Evolutionary conservation across 2,888 invertebrate genomes (phyloP), one percentile per base, ranked within the genome.

Genomic region (Lepidocyrtoides sp.): DNA sequence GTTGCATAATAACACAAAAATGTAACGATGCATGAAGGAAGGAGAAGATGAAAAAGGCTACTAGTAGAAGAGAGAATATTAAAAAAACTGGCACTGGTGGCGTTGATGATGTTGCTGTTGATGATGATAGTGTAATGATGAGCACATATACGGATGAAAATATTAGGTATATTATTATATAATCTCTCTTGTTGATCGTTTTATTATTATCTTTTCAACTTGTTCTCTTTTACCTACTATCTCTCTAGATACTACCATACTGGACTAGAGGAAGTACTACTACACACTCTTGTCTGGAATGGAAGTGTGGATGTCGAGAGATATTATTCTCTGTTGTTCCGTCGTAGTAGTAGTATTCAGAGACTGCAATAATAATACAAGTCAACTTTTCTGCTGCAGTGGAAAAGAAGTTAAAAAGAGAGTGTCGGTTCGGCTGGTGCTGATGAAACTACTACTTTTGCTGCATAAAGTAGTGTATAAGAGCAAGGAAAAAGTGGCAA

Each of bases 1-100:
- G 29, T 77, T 29, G 44, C 77, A 57, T 41, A 60, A 81, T 77
- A 83, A 83, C 63, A 44, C 60, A 83, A 44, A 83, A 83, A 83
- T 26, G 63, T 83, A 83, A 57, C 83, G 44, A 83, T 83, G 63
- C 83, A 83, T 83, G 83, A 83, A 83, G 29, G 60, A 29, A 20
- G 32, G 32, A 29, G 69, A 36, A 69, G 69, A 69, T 29, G 63
- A 63, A 29, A 66, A 66, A 66, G 66, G 66, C 32, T 66, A 66
- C 66, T 29, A 60, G 26, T n/a, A 14, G 17, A 17, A 4, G 23
- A 44, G 36, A 41, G 41, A 72, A n/a, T 41, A 41, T 36, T n/a
- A 79, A 17, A 54, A 48, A 79, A 79, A 51, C 77, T 77, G 72
- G 72, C 72, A 77, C 82, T 82, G 82, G 23, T 41, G 60, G 60